These are phyloP conservation scores for Carlito syrichta DNA, from an alignment of 2,113 vertebrate species.

Conservation along the genomic window DNA sequence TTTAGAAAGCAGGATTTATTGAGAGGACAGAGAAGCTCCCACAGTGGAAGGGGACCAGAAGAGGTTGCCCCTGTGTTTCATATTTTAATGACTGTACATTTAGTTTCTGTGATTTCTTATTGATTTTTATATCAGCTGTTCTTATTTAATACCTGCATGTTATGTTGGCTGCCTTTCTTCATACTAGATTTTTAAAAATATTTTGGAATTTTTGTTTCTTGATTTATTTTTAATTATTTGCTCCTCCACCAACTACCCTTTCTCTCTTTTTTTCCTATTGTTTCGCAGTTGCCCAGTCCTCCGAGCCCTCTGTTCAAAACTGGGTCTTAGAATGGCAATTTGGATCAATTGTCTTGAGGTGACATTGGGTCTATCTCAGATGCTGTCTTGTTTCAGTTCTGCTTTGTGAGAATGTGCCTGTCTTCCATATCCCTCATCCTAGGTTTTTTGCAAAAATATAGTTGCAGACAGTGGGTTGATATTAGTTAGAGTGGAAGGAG, in stretches of 20 bases:
- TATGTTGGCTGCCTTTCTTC: neutral
- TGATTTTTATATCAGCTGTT: neutral
- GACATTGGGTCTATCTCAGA: neutral
- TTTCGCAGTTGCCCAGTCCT: neutral
- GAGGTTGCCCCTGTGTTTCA: too few relatives aligned
- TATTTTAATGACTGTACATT: neutral
- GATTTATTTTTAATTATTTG: neutral
- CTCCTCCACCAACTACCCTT: neutral
- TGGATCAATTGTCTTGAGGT: neutral
- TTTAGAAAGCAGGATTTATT: too few relatives aligned
- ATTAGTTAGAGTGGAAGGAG: neutral
- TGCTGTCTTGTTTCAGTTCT: neutral
- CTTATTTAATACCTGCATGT: neutral
- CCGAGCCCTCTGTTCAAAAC: neutral
- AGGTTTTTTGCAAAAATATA: neutral
- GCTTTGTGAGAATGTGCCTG: neutral
- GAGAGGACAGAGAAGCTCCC: too few relatives aligned
- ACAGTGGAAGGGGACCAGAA: too few relatives aligned
- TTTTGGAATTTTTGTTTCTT: neutral
- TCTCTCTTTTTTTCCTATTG: neutral
- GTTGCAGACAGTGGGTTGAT: neutral
- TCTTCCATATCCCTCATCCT: neutral
- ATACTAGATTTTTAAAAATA: neutral
- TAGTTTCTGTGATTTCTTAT: neutral
- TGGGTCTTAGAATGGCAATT: neutral